Evolutionary conservation across 2,113 vertebrate species (phyloP).

Genomic region (Pituophis catenifer): DNA sequence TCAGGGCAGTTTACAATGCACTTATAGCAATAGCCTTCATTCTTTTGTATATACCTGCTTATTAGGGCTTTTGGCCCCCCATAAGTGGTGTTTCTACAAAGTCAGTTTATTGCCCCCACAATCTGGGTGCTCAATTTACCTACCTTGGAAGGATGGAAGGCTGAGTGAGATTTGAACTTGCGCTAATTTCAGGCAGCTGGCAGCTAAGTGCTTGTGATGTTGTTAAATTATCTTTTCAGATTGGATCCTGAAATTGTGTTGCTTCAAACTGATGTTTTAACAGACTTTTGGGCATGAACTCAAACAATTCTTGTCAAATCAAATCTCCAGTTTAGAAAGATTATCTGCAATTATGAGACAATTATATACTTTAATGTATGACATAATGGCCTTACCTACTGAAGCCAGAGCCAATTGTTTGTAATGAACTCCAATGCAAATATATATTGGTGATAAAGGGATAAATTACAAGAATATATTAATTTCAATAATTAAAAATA

Average conservation of each 20-base stretch:
- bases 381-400: neutral
- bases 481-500: neutral
- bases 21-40: too few species aligned
- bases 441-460: neutral
- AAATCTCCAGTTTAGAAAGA: neutral
- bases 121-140: too few species aligned
- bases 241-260: neutral
- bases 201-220: neutral
- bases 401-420: neutral
- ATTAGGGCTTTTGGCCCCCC: too few species aligned
- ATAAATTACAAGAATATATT: neutral
- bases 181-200: too few species aligned
- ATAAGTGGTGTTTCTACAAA: too few species aligned
- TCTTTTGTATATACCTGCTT: too few species aligned
- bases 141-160: too few species aligned
- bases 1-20: too few species aligned
- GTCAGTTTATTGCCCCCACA: too few species aligned
- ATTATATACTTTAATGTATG: neutral
- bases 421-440: neutral
- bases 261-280: neutral
- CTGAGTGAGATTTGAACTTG: too few species aligned
- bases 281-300: neutral
- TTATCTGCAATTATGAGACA: neutral
- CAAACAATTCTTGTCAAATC: neutral
- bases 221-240: neutral